These are phyloP conservation scores for Drosophila erecta DNA, from an alignment of 1,140 invertebrate species.

Conservation along the genomic window DNA sequence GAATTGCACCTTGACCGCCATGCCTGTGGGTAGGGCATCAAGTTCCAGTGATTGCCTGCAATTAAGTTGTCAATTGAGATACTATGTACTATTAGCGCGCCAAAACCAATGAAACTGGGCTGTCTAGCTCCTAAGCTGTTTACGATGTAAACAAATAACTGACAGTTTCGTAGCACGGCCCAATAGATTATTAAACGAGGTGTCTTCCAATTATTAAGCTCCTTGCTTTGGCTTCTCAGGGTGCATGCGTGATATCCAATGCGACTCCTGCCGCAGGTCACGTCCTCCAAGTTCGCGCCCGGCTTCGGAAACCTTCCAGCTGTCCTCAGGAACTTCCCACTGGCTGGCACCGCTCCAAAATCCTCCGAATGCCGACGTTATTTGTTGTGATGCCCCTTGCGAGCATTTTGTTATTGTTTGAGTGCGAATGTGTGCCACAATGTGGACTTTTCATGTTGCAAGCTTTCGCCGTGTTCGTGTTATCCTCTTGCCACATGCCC, in stretches of 20 bases:
- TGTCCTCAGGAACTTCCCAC: background rate
- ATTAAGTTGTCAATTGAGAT: background rate
- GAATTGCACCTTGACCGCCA: constrained; percentile 93
- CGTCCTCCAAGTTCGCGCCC: constrained; percentile 1
- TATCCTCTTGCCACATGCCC: background rate
- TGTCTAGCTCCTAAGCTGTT: too few species aligned
- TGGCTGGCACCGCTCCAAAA: too few species aligned
- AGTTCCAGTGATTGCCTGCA: constrained; percentile 26
- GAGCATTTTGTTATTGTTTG: constrained; percentile 42
- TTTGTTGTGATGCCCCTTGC: constrained; percentile 31
- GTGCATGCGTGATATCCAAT: constrained; percentile 27
- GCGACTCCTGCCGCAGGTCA: constrained; percentile 10
- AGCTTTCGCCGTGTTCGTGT: constrained; percentile 35
- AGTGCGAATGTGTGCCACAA: constrained; percentile 43
- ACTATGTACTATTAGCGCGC: background rate
- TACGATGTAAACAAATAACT: background rate
- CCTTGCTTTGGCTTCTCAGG: background rate
- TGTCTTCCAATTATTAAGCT: background rate
- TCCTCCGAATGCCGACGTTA: background rate
- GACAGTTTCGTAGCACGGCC: background rate
- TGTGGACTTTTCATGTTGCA: constrained; percentile 21
- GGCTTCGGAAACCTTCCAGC: too few species aligned
- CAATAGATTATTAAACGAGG: background rate
- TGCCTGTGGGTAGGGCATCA: constrained; percentile 77
- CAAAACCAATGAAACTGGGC: constrained; percentile 14